Base-by-base conservation (phyloP, 92 coral and sea anemone species). In the Micromussa lordhowensis region DNA sequence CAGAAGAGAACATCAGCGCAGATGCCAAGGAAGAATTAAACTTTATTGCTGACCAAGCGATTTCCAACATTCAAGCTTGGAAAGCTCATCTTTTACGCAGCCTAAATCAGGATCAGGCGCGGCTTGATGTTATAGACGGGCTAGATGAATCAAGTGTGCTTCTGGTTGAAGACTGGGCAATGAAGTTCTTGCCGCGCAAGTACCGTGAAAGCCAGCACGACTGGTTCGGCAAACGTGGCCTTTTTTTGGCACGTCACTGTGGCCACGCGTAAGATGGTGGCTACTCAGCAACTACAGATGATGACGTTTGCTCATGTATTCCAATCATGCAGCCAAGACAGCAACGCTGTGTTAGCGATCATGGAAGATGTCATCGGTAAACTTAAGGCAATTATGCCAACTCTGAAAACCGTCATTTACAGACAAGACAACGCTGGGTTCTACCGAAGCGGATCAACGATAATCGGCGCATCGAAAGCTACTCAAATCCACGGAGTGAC, bases 221-320 rank as follows among this genome's bases (percentile, higher is more conserved):
- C 80, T 91, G 88, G 94, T 87, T 75, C 64, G 91, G 88, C 1
- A 91, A 91, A 66, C 58, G 91, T 16, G 94, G 89, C 54, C 81
- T 91, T 4, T 81, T n/a, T 91, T 24, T 91, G 94, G 89, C 89
- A 90, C 24, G 63, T 91, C 80, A 91, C 90, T 21, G 93, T 91
- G 58, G 93, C 90, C 19, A 75, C 78, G 51, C 55, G 79, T 86
- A 68, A 78, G 85, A 44, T 58, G 51, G 34, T 53, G 61, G 32
- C 72, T 54, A 63, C 30, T 71, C 81, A 78, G 35, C 61, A 69
- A 26, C 77, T 88, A 30, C 85, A 88, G 82, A 80, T 78, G 75
- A 53, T 88, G 86, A 80, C 82, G 15, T 80, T 88, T 15, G 91
- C 61, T 5, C 88, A 82, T 30, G 53, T 82, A 75, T 89, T 83